Evolutionary conservation across 2,888 invertebrate genomes (phyloP), one percentile per base, ranked within the genome.

Genomic region (Drosophila rubida): DNA sequence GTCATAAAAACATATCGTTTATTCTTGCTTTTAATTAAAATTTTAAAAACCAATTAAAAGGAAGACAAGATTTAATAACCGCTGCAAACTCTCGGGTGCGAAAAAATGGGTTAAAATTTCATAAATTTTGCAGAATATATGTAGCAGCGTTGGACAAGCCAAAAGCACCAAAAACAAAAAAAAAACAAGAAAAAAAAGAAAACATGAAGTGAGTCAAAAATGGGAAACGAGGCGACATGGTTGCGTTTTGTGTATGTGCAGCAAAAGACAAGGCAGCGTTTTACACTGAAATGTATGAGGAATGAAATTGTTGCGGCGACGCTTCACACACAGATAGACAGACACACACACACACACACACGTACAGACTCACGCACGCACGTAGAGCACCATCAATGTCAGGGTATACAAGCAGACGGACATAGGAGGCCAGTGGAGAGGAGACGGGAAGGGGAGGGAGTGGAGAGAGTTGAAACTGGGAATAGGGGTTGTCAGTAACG

Each of bases 281-380:
- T 49, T 62, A 45, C 35, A 53, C 55, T 51, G 72, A 78, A 78
- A 74, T 75, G 71, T 74, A 74, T 78, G 79, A 78, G 73, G 66
- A 75, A 79, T 85, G 71, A 70, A 82, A 73, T 75, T 85, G 74
- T 82, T 84, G 82, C 58, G 84, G 81, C 59, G 64, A 76, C 62
- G 69, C 46, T 58, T 44, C 14, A 7, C 35, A 37, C 35, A 53
- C 57, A 62, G 39, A 51, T 23, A 44, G 32, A 46, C 41, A 23
- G 13, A 48, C 49, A 49, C 37, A n/a, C 8, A 35, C 5, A 19
- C 37, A 42, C 19, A 60, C 14, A 62, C 42, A 42, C n/a, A 61
- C 25, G 44, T 7, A 53, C 30, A 44, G 25, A 4, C 37, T 23
- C 16, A 11, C 23, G 25, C 16, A 11, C 23, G 45, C 35, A 60